These are phyloP conservation scores for Eumaeus atala DNA, from an alignment of 1,140 invertebrate species.

Conservation along the genomic window DNA sequence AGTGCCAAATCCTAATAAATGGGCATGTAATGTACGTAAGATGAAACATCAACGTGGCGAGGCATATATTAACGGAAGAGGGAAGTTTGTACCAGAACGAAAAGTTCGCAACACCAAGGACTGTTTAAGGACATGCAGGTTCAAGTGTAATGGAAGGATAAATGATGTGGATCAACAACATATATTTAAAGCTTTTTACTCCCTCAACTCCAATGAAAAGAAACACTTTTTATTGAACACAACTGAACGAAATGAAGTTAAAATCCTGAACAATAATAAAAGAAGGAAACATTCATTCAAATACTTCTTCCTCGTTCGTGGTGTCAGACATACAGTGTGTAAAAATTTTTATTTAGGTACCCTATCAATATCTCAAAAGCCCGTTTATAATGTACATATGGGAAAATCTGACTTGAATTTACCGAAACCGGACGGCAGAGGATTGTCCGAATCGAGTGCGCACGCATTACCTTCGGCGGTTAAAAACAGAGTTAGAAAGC, in stretches of 20 bases:
- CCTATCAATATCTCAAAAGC: conserved; percentile 62
- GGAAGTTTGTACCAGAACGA: conserved; percentile 56
- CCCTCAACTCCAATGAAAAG: conserved; percentile 62
- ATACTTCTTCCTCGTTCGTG: conserved; percentile 59
- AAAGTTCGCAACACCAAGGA: conserved; percentile 53
- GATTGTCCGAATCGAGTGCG: conserved; percentile 46
- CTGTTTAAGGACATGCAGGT: conserved; percentile 54
- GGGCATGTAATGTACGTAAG: conserved; percentile 61
- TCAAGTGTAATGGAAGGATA: conserved; percentile 55
- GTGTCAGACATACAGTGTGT: conserved; percentile 50
- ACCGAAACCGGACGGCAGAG: conserved; percentile 60
- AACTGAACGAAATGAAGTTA: conserved; percentile 48
- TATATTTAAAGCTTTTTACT: conserved; percentile 65
- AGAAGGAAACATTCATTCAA: conserved; percentile 58
- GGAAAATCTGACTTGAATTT: conserved; percentile 61
- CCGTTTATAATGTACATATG: conserved; percentile 63
- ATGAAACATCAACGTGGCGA: conserved; percentile 58
- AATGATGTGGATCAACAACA: conserved; percentile 53
- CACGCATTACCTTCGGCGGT: conserved; percentile 46
- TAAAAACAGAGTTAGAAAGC: conserved; percentile 56
- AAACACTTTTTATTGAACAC: conserved; percentile 61
- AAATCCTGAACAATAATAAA: conserved; percentile 28
- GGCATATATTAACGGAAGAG: conserved; percentile 57
- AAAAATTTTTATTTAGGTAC: conserved; percentile 68
- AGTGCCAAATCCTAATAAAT: conserved; percentile 47